phyloP scores from a whole-genome alignment of 1,140 invertebrate genomes.

The Tigriopus japonicus region DNA sequence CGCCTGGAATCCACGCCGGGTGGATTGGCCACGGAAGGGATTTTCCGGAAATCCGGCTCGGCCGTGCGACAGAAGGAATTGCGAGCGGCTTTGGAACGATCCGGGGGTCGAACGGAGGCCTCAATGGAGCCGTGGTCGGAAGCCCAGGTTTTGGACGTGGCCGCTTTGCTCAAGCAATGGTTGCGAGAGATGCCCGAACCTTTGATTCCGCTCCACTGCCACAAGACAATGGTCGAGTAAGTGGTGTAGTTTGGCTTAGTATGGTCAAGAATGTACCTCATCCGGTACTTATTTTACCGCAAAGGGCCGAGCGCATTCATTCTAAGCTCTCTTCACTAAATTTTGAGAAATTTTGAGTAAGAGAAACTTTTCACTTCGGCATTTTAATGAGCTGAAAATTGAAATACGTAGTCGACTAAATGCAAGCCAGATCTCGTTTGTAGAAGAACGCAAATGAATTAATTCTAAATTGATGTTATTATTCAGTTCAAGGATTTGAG shows the following conservation, averaged over 20 bases:
- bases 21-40: not conserved
- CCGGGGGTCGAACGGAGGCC: not conserved
- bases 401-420: too few species aligned
- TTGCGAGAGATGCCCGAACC: slow-evolving; percentile 12
- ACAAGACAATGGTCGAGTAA: not conserved
- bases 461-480: too few species aligned
- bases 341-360: too few species aligned
- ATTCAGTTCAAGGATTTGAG: too few species aligned
- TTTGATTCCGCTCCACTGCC: not conserved
- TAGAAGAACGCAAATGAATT: too few species aligned
- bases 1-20: not conserved
- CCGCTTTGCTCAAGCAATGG: slow-evolving; percentile 10
- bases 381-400: too few species aligned
- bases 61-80: not conserved
- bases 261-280: too few species aligned
- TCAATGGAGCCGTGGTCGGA: not conserved
- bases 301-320: too few species aligned
- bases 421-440: too few species aligned
- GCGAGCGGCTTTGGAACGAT: not conserved
- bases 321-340: too few species aligned
- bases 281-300: too few species aligned
- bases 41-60: slow-evolving; percentile 4
- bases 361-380: too few species aligned
- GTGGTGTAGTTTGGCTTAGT: not conserved
- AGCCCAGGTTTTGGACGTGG: slow-evolving; percentile 1